phyloP scores from a whole-genome alignment of 2,888 invertebrate genomes.

The Caenorhabditis sp. region DNA sequence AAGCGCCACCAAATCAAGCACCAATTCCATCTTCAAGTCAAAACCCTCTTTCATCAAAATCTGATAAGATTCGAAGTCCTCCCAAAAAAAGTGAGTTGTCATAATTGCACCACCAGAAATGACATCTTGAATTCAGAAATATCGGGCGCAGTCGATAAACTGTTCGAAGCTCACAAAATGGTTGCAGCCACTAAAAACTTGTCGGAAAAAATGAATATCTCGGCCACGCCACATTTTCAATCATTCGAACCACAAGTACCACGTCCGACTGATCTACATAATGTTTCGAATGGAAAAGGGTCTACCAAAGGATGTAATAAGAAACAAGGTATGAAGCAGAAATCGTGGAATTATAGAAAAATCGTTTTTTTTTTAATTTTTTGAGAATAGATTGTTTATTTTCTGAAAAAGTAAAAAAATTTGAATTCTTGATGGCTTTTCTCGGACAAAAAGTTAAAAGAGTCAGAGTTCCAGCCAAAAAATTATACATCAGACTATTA shows the following conservation, averaged over 20 bases:
- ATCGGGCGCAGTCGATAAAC: background rate
- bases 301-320: constrained; percentile 10
- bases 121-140: no score
- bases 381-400: no score
- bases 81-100: background rate
- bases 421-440: no score
- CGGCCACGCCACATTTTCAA: constrained; percentile 43
- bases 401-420: no score
- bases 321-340: constrained; percentile 14
- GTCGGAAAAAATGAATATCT: constrained; percentile 19
- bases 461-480: no score
- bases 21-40: background rate
- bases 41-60: background rate
- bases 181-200: background rate
- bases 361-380: no score
- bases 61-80: background rate
- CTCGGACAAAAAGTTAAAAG: no score
- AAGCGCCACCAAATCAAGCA: constrained; percentile 7
- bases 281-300: constrained; percentile 12
- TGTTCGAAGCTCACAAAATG: background rate
- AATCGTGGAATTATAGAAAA: no score
- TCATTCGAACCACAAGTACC: constrained; percentile 48
- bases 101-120: background rate
- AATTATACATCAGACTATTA: no score
- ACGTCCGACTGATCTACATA: constrained; percentile 19